phyloP scores from a whole-genome alignment of 2,888 invertebrate species.

The Mamestra brassicae region DNA sequence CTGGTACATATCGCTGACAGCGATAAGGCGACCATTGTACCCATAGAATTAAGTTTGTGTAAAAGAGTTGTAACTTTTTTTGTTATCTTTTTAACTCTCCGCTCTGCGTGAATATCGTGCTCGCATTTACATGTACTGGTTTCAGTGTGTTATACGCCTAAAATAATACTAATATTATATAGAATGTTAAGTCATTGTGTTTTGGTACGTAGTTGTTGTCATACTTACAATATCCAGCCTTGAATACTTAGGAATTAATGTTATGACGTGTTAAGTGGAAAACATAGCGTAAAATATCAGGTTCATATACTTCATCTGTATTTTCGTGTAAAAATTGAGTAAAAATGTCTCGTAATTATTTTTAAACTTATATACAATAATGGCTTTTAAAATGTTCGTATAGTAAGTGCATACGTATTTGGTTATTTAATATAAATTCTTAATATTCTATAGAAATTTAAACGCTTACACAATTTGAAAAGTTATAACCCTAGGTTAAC shows the following conservation, averaged over 20 bases:
- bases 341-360: slow-evolving; percentile 47
- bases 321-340: slow-evolving; percentile 55
- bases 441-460: slow-evolving; percentile 41
- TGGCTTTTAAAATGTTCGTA: slow-evolving; percentile 56
- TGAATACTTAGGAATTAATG: slow-evolving; percentile 56
- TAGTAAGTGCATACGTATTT: slow-evolving; percentile 41
- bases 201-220: slow-evolving; percentile 49
- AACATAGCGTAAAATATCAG: slow-evolving; percentile 44
- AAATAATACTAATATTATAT: slow-evolving; percentile 39
- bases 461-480: slow-evolving; percentile 29
- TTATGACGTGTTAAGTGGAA: slow-evolving; percentile 43
- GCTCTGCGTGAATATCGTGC: neutral
- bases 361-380: slow-evolving; percentile 50
- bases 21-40: no score
- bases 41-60: no score
- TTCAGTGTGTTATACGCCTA: slow-evolving; percentile 43
- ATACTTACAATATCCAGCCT: slow-evolving; percentile 51
- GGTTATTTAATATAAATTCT: slow-evolving; percentile 37
- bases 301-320: slow-evolving; percentile 55
- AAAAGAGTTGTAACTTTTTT: no score
- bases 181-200: slow-evolving; percentile 55
- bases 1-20: no score
- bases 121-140: slow-evolving; percentile 36
- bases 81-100: no score
- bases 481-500: slow-evolving; percentile 28